Evolutionary conservation across 1,140 invertebrate species (phyloP).

Genomic region (Aporrectodea caliginosa): DNA sequence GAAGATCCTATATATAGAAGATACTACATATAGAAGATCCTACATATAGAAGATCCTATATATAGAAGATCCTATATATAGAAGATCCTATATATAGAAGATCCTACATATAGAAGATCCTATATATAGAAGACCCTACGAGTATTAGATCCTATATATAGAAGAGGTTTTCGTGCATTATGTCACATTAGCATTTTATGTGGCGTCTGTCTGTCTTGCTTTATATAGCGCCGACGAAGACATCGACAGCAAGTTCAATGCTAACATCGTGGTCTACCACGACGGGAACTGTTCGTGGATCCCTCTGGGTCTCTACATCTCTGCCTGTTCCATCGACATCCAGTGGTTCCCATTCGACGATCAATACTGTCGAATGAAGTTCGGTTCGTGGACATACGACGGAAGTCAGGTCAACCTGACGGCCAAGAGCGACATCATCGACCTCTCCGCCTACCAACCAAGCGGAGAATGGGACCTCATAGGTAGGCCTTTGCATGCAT

Average conservation of each 20-base stretch:
- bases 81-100: too few species aligned
- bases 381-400: conserved; percentile 57
- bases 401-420: conserved; percentile 61
- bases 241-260: conserved; percentile 21
- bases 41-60: too few species aligned
- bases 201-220: background rate
- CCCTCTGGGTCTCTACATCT: conserved; percentile 30
- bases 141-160: too few species aligned
- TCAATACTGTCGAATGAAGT: conserved; percentile 83
- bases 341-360: conserved; percentile 98
- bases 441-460: conserved; percentile 83
- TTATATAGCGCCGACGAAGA: conserved; percentile 14
- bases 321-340: conserved; percentile 83
- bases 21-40: too few species aligned
- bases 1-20: too few species aligned
- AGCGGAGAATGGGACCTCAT: conserved; percentile 63
- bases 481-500: too few species aligned
- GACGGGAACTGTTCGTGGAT: conserved; percentile 18
- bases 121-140: too few species aligned
- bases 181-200: too few species aligned
- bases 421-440: conserved; percentile 32
- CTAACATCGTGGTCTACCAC: conserved; percentile 18
- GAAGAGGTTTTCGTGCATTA: too few species aligned
- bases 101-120: too few species aligned
- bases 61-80: too few species aligned